Evolutionary conservation across 1,140 invertebrate genomes (phyloP).

Genomic region (Drosophila tani): DNA sequence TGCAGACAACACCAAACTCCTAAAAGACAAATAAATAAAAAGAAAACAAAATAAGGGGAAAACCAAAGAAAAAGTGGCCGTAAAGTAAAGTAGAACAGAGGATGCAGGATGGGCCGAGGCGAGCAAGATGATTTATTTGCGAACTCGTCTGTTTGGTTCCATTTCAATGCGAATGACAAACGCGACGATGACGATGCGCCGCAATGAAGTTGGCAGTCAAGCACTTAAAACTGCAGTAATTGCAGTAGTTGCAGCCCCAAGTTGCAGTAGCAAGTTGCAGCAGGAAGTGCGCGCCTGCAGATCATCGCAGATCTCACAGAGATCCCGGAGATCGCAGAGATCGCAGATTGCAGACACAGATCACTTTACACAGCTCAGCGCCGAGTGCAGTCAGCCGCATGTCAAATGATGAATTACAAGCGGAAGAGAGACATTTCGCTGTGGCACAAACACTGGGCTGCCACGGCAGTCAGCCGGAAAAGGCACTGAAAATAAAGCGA

Average conservation of each 20-base stretch:
- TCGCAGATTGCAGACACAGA: conserved; percentile 41
- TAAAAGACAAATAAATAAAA: conserved; percentile 55
- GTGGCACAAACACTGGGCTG: conserved; percentile 35
- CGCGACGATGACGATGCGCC: conserved; percentile 79
- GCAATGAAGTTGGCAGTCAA: conserved; percentile 78
- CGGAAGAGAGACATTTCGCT: conserved; percentile 81
- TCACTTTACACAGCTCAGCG: conserved; percentile 64
- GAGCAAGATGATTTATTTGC: conserved; percentile 79
- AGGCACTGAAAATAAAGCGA: neutral
- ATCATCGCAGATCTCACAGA: conserved; percentile 36
- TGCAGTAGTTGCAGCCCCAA: conserved; percentile 42
- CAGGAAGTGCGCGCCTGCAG: conserved; percentile 71
- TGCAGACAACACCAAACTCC: conserved; percentile 58
- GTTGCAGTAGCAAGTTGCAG: conserved; percentile 29
- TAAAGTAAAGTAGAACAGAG: conserved; percentile 27
- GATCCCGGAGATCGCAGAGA: neutral
- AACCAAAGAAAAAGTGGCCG: conserved; percentile 41
- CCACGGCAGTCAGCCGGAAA: conserved; percentile 39
- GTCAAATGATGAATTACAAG: conserved; percentile 85
- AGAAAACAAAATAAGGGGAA: neutral
- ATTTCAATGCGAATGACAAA: conserved; percentile 77
- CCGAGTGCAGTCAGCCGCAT: conserved; percentile 55
- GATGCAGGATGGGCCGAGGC: conserved; percentile 10
- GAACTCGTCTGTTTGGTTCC: conserved; percentile 80
- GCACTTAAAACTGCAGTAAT: conserved; percentile 81